A percentile compares a stretch with the other conserved stretches of the same genome.
Conservation (phyloP, 2,888 invertebrate species). For the Argynnis bischoffii region DNA sequence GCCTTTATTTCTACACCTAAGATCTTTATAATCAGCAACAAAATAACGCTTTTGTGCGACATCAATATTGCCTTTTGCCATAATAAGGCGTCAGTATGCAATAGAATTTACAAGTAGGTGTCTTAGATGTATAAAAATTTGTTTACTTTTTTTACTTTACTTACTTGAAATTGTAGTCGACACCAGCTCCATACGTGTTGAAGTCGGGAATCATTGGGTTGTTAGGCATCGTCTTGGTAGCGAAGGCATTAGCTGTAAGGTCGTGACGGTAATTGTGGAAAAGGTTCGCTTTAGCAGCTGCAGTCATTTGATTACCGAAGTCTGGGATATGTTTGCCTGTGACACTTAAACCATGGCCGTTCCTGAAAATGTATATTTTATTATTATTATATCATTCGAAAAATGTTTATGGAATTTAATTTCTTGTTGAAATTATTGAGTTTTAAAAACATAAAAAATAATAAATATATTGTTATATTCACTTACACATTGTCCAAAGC, state of each 20-base stretch:
- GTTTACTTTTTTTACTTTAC: constrained; percentile 21
- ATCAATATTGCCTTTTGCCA: too few species aligned
- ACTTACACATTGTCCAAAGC: constrained; percentile 51
- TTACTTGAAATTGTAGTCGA: constrained; percentile 52
- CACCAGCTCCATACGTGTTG: constrained; percentile 48
- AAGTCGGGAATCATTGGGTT: constrained; percentile 48
- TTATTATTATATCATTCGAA: background rate
- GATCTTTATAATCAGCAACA: too few species aligned
- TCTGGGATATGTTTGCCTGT: constrained; percentile 49
- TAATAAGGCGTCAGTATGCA: too few species aligned
- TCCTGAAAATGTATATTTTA: constrained; percentile 36
- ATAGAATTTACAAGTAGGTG: background rate
- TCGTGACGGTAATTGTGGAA: constrained; percentile 50
- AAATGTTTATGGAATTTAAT: too few species aligned
- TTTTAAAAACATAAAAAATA: background rate
- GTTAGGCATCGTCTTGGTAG: constrained; percentile 47
- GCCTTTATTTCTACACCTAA: too few species aligned
- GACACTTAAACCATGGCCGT: constrained; percentile 48
- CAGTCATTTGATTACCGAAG: constrained; percentile 52
- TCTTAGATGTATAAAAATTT: background rate
- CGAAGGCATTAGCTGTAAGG: constrained; percentile 50
- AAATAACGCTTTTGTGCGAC: too few species aligned
- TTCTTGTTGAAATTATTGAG: background rate
- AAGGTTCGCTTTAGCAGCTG: constrained; percentile 50
- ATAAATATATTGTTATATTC: background rate